Percentiles rank a stretch among this genome's conserved stretches.
Conservation (phyloP, 2,113 vertebrate genomes). For the Ceyx melanurus region DNA sequence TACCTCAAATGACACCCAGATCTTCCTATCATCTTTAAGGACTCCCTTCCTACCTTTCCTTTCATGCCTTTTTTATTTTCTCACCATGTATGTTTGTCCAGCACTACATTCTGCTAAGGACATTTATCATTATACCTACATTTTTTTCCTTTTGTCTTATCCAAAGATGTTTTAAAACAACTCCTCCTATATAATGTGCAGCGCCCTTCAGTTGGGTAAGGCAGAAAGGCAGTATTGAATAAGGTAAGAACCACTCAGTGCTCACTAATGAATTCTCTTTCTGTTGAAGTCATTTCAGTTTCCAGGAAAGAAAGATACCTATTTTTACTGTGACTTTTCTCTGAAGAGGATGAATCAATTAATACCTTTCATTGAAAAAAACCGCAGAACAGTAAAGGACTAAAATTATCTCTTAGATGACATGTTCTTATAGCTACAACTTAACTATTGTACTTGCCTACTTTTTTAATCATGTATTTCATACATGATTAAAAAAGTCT, state of each 20-base stretch:
- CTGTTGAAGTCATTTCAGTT: not conserved
- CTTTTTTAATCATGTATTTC: not conserved
- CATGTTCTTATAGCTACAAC: not conserved
- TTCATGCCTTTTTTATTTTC: not conserved
- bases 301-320: not conserved
- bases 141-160: not conserved
- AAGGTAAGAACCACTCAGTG: not conserved
- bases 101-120: not conserved
- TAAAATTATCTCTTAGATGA: not conserved
- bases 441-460: not conserved
- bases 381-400: not conserved
- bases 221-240: not conserved
- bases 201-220: not conserved
- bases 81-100: not conserved
- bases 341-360: not conserved
- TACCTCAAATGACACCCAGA: not conserved
- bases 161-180: not conserved
- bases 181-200: not conserved
- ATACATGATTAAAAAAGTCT: no score
- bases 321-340: not conserved
- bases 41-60: not conserved
- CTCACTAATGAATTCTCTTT: not conserved
- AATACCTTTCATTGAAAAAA: not conserved
- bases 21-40: not conserved
- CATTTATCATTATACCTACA: not conserved